phyloP scores from a whole-genome alignment of 2,888 invertebrate genomes.

The Copidosoma aretas region DNA sequence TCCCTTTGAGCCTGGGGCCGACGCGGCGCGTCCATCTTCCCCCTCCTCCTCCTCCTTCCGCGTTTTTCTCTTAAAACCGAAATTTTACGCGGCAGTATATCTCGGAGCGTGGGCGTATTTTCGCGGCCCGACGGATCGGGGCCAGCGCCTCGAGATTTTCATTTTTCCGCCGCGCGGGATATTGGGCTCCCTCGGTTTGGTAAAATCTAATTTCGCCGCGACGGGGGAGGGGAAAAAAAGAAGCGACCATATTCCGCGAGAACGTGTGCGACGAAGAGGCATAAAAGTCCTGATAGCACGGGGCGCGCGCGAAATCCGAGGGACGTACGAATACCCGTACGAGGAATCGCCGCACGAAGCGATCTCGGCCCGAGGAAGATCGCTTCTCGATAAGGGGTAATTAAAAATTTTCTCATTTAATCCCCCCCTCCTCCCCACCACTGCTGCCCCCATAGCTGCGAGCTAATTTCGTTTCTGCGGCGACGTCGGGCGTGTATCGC shows the following conservation, averaged over 20 bases:
- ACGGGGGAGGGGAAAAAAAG: background rate
- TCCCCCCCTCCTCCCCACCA: constrained; percentile 21
- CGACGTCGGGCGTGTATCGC: constrained; percentile 27
- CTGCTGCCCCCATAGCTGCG: background rate
- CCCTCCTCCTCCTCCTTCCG: background rate
- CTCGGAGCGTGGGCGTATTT: constrained; percentile 33
- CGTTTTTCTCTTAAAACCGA: constrained; percentile 25
- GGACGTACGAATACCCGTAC: constrained; percentile 7
- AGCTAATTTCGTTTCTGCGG: constrained; percentile 58
- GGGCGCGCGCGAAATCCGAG: background rate
- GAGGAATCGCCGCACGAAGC: constrained; percentile 12
- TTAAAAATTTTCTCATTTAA: constrained; percentile 64
- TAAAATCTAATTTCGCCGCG: background rate
- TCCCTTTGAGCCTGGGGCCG: background rate
- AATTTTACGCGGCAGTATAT: constrained; percentile 39
- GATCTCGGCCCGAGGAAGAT: constrained; percentile 49
- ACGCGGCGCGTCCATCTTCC: constrained; percentile 2
- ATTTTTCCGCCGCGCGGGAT: background rate
- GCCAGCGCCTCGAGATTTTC: too few relatives aligned
- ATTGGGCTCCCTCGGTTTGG: background rate
- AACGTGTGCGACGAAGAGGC: background rate
- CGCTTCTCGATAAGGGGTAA: constrained; percentile 64
- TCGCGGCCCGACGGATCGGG: constrained; percentile 20
- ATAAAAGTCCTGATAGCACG: background rate
- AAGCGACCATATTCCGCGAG: too few relatives aligned